Base-by-base conservation (phyloP, 2,113 vertebrate species). In the Nematolebias whitei region DNA sequence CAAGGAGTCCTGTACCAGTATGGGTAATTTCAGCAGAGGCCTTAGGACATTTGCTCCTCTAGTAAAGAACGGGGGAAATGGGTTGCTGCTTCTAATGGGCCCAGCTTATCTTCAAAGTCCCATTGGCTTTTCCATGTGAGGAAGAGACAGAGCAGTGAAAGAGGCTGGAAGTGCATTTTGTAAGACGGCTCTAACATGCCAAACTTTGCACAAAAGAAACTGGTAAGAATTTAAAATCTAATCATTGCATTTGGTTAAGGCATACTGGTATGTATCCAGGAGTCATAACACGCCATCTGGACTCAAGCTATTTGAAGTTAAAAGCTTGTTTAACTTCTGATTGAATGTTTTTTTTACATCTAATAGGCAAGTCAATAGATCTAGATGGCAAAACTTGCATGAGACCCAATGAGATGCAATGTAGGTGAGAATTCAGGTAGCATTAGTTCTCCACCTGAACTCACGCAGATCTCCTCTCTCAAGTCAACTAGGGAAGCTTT, bases 381-480 rank as follows among this genome's bases (percentile, higher is more conserved):
- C 32, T 52, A 45, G 66, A 70, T 68, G 67, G 48, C 29, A 63
- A 35, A 58, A 12, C 20, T 51, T 70, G 75, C 60, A 80, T 50
- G 65, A 79, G 60, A 85, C 79, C 83, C 44, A 38, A 55, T 78
- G 83, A 90, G 87, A 90, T 87, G 85, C 87, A 80, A 82, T 81
- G 76, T 79, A 78, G 82, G 86, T 84, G 82, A 86, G 85, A 87
- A 76, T 75, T 90, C 88, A 91, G 90, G 90, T 91, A 89, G 87
- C 85, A 83, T 82, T 86, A 83, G 83, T 86, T 86, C 80, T 88
- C 83, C 84, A 88, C 83, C 82, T 71, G 78, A 80, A 83, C 64
- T 68, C 83, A 81, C 83, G 70, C 62, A 88, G 80, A 85, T 83
- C 84, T 86, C 83, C 84, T 88, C 76, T 87, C 87, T 91, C 88